Evolutionary conservation across 2,113 vertebrate species (phyloP), one percentile per base, ranked within the genome.

Genomic region (Oenanthe oenanthe): DNA sequence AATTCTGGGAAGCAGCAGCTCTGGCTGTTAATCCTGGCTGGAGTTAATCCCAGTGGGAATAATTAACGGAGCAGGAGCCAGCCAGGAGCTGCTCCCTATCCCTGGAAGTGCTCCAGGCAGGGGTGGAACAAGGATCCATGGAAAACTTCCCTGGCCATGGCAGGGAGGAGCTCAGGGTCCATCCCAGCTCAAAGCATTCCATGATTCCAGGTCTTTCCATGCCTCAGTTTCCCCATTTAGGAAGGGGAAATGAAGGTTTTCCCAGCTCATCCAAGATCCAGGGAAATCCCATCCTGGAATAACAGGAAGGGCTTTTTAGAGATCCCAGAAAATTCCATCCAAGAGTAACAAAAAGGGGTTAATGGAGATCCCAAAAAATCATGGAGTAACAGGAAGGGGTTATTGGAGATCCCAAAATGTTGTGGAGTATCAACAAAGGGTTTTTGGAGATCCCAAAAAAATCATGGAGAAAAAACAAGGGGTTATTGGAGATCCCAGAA

Each of bases 41-140:
- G 63, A 89, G 42, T 29, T 89, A 93, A 94, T 91, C 88, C 81
- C 88, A 53, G 56, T 1, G 1, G 38, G 47, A 62, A 8, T 66
- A 73, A 94, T 87, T 34, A 74, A 42, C 3, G 0, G 47, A 86
- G 32, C 22, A 2, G 66, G 40, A 71, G 71, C 75, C 56, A 40
- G 50, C 20, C 10, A 3, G 54, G 56, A 85, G 65, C 40, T 61
- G 60, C 60, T 80, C 43, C 76, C 6, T 4, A 0, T 13, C 28
- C 68, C 86, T 38, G 68, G 68, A 6, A 53, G 53, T 4, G 32
- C 18, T 56, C 68, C 3, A 29, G 51, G 60, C 26, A 6, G 1
- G 17, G 21, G 1, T 58, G 76, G 60, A 72, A 53, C 7, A 7
- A 12, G 0, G 0, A 6, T 4, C 5, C 0, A 1, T 13, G 76